These are phyloP conservation scores for human DNA, from an alignment of 2,113 vertebrate genomes.

Conservation along the genomic window DNA sequence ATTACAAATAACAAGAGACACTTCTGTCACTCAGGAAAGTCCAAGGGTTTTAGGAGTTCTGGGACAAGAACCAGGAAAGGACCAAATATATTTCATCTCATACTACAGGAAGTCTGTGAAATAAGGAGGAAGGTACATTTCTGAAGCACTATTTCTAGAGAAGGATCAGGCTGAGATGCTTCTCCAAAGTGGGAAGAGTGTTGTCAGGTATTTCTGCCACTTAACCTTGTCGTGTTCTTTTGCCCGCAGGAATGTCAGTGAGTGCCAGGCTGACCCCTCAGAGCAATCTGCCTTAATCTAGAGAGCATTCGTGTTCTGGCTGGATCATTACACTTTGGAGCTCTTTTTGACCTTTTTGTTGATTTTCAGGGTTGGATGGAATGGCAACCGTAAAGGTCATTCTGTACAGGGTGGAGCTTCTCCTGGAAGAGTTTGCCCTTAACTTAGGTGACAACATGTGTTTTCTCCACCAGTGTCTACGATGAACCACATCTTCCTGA, in stretches of 20 bases:
- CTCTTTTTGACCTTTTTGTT: slow-evolving; percentile 32
- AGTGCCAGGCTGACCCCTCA: background rate
- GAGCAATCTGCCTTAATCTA: background rate
- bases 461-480: background rate
- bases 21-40: background rate
- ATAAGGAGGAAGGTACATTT: background rate
- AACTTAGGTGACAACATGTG: background rate
- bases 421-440: background rate
- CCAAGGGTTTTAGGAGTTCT: background rate
- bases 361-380: background rate
- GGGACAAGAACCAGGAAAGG: background rate
- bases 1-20: background rate
- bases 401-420: background rate
- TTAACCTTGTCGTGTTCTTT: fast-evolving
- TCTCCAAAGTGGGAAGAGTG: background rate
- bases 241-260: background rate
- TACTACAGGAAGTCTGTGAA: background rate
- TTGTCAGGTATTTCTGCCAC: too few relatives aligned
- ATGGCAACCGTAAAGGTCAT: background rate
- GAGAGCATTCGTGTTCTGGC: background rate
- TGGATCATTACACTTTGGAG: background rate
- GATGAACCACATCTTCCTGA: background rate
- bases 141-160: background rate
- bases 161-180: background rate
- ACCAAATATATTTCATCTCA: background rate